phyloP scores from a whole-genome alignment of 1,140 invertebrate species.

The Hycleus phaleratus region DNA sequence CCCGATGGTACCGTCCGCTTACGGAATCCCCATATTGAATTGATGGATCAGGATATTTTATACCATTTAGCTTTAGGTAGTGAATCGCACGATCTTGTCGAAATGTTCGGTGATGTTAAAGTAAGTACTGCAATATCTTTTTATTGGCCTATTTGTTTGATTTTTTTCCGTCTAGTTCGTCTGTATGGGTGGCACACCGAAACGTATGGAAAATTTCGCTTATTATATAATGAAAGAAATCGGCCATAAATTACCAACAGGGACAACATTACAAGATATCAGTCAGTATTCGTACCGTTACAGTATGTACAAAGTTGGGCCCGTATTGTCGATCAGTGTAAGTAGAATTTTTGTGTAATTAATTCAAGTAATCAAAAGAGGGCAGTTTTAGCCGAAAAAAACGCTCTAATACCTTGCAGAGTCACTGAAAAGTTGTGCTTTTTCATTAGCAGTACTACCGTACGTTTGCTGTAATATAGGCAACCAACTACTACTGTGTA shows the following conservation, averaged over 20 bases:
- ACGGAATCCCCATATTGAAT: constrained; percentile 78
- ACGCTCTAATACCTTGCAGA: too few relatives aligned
- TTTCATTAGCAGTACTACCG: too few relatives aligned
- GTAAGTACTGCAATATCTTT: constrained; percentile 45
- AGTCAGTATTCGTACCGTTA: constrained; percentile 89
- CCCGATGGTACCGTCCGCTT: constrained; percentile 74
- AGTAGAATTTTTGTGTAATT: constrained; percentile 43
- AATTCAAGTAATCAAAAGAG: too few relatives aligned
- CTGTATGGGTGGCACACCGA: constrained; percentile 94
- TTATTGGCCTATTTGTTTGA: too few relatives aligned
- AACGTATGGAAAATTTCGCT: constrained; percentile 90
- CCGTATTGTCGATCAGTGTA: constrained; percentile 84
- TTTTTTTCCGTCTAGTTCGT: constrained; percentile 66
- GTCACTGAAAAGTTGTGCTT: too few relatives aligned
- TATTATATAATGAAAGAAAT: constrained; percentile 86
- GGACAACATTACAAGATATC: constrained; percentile 80
- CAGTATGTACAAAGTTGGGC: constrained; percentile 96
- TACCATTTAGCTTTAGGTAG: constrained; percentile 91
- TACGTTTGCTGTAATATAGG: too few relatives aligned
- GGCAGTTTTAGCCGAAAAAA: too few relatives aligned
- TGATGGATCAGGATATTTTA: constrained; percentile 89
- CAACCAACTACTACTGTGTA: too few relatives aligned
- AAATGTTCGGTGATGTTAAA: constrained; percentile 95
- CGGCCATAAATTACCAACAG: constrained; percentile 79
- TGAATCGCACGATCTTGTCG: constrained; percentile 83